Evolutionary conservation across 1,140 invertebrate species (phyloP).

Genomic region (Eumaeus atala): DNA sequence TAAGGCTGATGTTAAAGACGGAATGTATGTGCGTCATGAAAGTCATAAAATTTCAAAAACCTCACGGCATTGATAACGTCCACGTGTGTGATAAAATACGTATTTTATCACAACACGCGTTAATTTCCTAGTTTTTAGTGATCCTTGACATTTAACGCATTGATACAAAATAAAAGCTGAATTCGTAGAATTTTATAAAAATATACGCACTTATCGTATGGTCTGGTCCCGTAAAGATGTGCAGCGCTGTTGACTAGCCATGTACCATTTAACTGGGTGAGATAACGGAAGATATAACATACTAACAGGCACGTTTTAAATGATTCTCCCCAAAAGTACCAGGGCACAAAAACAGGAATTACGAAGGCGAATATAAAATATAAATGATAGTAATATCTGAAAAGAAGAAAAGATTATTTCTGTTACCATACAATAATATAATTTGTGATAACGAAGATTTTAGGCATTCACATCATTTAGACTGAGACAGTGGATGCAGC

Average conservation of each 20-base stretch:
- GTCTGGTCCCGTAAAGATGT: constrained; percentile 64
- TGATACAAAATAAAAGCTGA: background rate
- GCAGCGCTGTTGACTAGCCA: constrained; percentile 89
- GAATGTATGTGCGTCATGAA: too few species aligned
- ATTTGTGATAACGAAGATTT: too few species aligned
- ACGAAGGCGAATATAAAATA: constrained; percentile 79
- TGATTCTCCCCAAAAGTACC: constrained; percentile 81
- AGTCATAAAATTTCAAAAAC: too few species aligned
- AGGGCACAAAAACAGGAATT: constrained; percentile 82
- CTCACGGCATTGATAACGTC: too few species aligned
- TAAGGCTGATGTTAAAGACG: too few species aligned
- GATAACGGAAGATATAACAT: constrained; percentile 80
- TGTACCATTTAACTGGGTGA: constrained; percentile 82
- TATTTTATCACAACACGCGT: too few species aligned
- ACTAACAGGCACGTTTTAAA: constrained; percentile 73
- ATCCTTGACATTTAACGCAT: background rate
- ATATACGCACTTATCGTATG: constrained; percentile 62
- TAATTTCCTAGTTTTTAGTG: too few species aligned
- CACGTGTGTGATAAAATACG: too few species aligned
- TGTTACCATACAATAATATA: constrained; percentile 8
- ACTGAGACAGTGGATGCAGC: too few species aligned
- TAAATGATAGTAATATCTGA: constrained; percentile 81
- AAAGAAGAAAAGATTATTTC: constrained; percentile 27
- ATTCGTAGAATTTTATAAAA: background rate
- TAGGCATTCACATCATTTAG: too few species aligned